A percentile compares a stretch with the other conserved stretches of the same genome.
phyloP scores from a whole-genome alignment of 2,113 vertebrate species.

The Chiloscyllium plagiosum region DNA sequence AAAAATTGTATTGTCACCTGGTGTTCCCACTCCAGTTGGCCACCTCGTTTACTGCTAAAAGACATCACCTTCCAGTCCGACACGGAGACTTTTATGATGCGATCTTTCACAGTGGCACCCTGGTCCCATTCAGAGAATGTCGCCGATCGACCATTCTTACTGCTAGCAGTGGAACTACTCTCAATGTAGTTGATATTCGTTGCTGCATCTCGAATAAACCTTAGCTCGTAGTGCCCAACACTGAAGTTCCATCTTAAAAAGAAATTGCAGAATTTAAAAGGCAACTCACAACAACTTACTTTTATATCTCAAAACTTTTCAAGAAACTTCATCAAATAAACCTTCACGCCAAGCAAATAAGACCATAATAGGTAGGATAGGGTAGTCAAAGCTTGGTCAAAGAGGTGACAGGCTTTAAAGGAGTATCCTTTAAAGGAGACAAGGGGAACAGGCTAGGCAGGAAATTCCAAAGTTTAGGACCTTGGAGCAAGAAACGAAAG shows the following conservation, averaged over 20 bases:
- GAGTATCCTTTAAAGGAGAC: not conserved
- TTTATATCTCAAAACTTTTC: not conserved
- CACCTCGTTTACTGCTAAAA: slow-evolving; percentile 70
- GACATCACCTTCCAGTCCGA: slow-evolving; percentile 97
- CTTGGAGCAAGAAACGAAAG: not conserved
- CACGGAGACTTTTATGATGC: slow-evolving; percentile 90
- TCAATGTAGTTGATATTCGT: slow-evolving; percentile 76
- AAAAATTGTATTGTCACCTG: slow-evolving; percentile 63
- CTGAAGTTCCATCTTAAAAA: slow-evolving; percentile 93
- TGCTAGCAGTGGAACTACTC: slow-evolving; percentile 60
- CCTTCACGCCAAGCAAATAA: too few species aligned
- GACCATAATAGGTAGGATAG: not conserved
- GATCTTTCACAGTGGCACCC: slow-evolving; percentile 67
- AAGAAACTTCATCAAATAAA: not conserved
- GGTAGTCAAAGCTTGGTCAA: not conserved
- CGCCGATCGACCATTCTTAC: slow-evolving; percentile 64
- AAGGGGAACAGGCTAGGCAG: not conserved
- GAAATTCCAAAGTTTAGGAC: not conserved
- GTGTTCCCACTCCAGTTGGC: slow-evolving; percentile 89
- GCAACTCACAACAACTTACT: not conserved
- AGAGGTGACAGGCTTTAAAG: not conserved
- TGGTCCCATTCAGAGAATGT: slow-evolving; percentile 74
- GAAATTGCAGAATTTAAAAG: not conserved
- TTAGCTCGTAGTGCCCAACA: slow-evolving; percentile 92
- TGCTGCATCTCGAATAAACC: slow-evolving; percentile 74